Conservation (phyloP, 2,888 invertebrate genomes). For the Cephus pulcher region DNA sequence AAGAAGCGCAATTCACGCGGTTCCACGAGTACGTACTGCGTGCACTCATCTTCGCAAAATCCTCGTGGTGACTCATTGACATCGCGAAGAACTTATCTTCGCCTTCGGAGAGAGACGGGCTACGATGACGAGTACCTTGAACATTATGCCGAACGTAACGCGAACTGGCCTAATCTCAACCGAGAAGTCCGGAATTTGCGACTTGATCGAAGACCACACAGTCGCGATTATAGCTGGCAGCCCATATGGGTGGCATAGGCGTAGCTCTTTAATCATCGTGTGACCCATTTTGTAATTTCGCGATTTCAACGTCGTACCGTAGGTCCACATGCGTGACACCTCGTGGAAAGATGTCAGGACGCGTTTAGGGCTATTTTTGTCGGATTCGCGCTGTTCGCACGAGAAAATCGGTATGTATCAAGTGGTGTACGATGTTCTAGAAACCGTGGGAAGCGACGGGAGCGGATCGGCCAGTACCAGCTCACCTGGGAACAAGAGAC, state of each 20-base stretch:
- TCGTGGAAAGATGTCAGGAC: not conserved
- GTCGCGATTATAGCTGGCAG: not conserved
- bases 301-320: not conserved
- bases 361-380: not conserved
- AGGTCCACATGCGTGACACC: not conserved
- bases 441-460: constrained; percentile 75
- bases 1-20: constrained; percentile 26
- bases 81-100: not conserved
- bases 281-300: not conserved
- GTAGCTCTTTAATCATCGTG: not conserved
- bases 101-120: not conserved
- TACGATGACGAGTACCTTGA: not conserved
- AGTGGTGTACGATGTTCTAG: constrained; percentile 67
- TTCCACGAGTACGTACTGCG: constrained; percentile 27
- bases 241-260: not conserved
- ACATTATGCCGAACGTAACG: not conserved
- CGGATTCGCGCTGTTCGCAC: not conserved
- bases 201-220: not conserved
- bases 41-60: not conserved
- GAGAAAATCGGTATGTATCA: constrained; percentile 6
- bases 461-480: constrained; percentile 73
- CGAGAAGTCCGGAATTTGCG: not conserved
- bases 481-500: constrained; percentile 86
- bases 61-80: not conserved
- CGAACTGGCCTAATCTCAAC: not conserved